Conservation (phyloP, 2,113 vertebrate genomes). For the Xiphorhynchus elegans region DNA sequence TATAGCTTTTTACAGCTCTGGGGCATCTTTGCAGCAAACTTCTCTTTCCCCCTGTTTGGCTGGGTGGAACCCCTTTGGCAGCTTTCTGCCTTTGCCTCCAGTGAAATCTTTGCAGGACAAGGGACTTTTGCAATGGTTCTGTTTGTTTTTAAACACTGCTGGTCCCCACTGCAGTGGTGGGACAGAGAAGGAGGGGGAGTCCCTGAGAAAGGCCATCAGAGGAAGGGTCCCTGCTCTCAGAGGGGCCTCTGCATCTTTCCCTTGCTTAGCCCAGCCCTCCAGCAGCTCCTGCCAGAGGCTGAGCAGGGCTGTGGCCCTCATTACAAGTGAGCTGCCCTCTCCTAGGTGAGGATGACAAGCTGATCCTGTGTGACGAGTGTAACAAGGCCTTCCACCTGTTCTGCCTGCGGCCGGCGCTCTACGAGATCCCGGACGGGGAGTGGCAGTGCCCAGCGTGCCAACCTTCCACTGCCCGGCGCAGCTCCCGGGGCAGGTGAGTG, state of each 20-base stretch:
- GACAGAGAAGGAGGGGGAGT: not conserved
- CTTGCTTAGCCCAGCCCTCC: not conserved
- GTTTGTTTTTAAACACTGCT: not conserved
- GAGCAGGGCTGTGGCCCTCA: not conserved
- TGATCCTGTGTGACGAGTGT: slow-evolving; percentile 96
- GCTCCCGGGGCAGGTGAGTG: slow-evolving; percentile 87
- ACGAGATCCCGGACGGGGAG: slow-evolving; percentile 90
- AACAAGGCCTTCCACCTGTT: slow-evolving; percentile 99
- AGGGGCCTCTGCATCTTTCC: not conserved
- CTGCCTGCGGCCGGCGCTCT: slow-evolving; percentile 91
- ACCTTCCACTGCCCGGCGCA: slow-evolving; percentile 87
- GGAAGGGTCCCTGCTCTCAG: not conserved
- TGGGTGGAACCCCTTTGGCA: not conserved
- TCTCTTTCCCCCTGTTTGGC: not conserved
- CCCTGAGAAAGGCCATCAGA: not conserved
- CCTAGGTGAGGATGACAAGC: slow-evolving; percentile 94
- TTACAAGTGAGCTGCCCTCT: not conserved
- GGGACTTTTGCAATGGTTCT: not conserved
- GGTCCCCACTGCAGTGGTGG: not conserved
- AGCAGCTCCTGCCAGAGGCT: not conserved
- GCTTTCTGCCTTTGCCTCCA: not conserved
- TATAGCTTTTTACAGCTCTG: not conserved
- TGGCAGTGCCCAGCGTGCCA: slow-evolving; percentile 97
- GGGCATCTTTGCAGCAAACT: not conserved
- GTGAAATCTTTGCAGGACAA: not conserved